A percentile compares a stretch with the other conserved stretches of the same genome.
Evolutionary conservation across 2,888 invertebrate genomes (phyloP).

Genomic region (Tenthredo distinguenda): DNA sequence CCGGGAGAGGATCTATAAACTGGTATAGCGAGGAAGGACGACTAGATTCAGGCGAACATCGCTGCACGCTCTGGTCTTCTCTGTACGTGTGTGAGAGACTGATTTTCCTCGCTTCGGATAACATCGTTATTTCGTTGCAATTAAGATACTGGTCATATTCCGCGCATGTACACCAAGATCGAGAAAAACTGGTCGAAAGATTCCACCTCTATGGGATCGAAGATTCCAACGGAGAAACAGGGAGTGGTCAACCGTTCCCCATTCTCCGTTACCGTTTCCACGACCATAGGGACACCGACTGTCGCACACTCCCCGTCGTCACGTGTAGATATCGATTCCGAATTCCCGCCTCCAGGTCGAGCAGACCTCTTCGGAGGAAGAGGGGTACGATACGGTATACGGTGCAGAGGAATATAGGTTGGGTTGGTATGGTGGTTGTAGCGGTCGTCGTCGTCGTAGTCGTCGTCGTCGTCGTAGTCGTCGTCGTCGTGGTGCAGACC

Average conservation of each 20-base stretch:
- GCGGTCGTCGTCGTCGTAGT: neutral
- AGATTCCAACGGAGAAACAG: constrained; percentile 20
- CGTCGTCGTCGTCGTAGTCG: constrained; percentile 17
- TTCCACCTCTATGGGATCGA: neutral
- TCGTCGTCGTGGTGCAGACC: constrained; percentile 15
- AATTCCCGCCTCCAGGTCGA: constrained; percentile 38
- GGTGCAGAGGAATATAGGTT: constrained; percentile 42
- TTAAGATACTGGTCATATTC: neutral
- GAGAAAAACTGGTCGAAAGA: neutral
- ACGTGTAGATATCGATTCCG: constrained; percentile 48
- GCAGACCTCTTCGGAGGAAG: constrained; percentile 23
- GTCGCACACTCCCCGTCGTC: constrained; percentile 46
- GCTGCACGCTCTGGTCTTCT: neutral
- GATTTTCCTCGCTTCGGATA: neutral
- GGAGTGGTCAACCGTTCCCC: constrained; percentile 40
- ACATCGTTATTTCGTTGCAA: neutral
- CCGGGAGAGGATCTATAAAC: constrained; percentile 25
- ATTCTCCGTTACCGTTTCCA: neutral
- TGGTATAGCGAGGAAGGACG: neutral
- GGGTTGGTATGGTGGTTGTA: neutral
- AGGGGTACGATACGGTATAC: constrained; percentile 22
- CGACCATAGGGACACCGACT: constrained; percentile 11
- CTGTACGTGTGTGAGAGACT: neutral
- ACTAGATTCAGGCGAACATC: neutral
- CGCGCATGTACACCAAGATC: neutral